Percentiles rank a stretch among this genome's conserved stretches.
Conservation (phyloP, 2,888 invertebrate species). For the Leptinotarsa rubiginosa region DNA sequence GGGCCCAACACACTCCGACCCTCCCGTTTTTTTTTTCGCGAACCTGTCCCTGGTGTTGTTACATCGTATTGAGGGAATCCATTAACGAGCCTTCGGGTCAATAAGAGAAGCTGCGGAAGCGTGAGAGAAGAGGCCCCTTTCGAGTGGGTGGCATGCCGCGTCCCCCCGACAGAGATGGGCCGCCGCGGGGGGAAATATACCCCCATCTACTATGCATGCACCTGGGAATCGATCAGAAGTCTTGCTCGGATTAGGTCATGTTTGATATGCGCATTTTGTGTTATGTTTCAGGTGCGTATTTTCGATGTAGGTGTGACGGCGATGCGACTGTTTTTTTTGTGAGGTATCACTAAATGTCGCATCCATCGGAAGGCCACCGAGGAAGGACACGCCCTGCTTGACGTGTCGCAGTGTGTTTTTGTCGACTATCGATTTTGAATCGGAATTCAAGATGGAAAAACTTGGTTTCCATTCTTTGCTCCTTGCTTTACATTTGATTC, state of each 20-base stretch:
- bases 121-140: slow-evolving; percentile 54
- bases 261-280: slow-evolving; percentile 53
- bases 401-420: slow-evolving; percentile 56
- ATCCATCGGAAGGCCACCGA: background rate
- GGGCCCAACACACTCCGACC: background rate
- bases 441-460: slow-evolving; percentile 29
- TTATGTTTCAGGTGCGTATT: slow-evolving; percentile 23
- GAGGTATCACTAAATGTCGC: background rate
- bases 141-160: slow-evolving; percentile 41
- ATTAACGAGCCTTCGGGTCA: slow-evolving; percentile 58
- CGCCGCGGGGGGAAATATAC: slow-evolving; percentile 38
- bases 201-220: slow-evolving; percentile 55
- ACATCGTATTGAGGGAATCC: slow-evolving; percentile 53
- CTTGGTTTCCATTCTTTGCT: slow-evolving; percentile 26
- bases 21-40: slow-evolving; percentile 4
- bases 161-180: slow-evolving; percentile 30
- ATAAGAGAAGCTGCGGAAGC: slow-evolving; percentile 59
- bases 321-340: slow-evolving; percentile 9
- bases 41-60: slow-evolving; percentile 37
- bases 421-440: slow-evolving; percentile 53
- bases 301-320: background rate
- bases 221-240: slow-evolving; percentile 57
- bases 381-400: slow-evolving; percentile 48
- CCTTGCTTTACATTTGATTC: slow-evolving; percentile 22
- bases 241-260: slow-evolving; percentile 56